Conservation (phyloP, 2,113 vertebrate species). For the Bubo blakistoni region DNA sequence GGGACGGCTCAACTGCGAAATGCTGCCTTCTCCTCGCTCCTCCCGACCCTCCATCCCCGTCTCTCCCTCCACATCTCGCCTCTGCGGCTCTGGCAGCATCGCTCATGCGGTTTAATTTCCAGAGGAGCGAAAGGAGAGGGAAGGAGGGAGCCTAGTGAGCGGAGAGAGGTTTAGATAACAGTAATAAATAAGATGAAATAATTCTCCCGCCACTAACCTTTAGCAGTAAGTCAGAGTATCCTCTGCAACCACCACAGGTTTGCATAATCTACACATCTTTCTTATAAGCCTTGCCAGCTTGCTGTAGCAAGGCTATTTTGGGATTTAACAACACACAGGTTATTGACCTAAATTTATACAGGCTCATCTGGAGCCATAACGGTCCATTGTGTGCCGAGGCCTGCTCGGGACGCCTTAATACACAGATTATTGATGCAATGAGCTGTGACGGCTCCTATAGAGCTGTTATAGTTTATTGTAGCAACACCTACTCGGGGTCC, state of each 20-base stretch:
- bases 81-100: not conserved
- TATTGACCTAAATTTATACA: slow-evolving; percentile 64
- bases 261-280: not conserved
- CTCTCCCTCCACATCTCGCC: not conserved
- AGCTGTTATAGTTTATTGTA: slow-evolving; percentile 55
- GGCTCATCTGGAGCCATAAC: slow-evolving; percentile 64
- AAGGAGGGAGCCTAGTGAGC: not conserved
- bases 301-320: slow-evolving; percentile 11
- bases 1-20: accelerated
- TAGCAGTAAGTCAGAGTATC: not conserved
- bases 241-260: not conserved
- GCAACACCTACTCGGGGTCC: slow-evolving; percentile 64
- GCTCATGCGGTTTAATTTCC: not conserved
- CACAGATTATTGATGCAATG: slow-evolving; percentile 64
- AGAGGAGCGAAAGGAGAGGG: not conserved
- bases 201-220: not conserved
- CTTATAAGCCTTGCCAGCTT: not conserved
- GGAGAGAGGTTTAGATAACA: not conserved
- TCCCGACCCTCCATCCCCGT: not conserved
- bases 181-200: not conserved
- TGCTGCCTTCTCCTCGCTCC: not conserved
- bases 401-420: slow-evolving; percentile 38
- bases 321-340: slow-evolving; percentile 45
- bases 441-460: slow-evolving; percentile 64
- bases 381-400: slow-evolving; percentile 52